Evolutionary conservation across 2,797 vertebrate species (phyloP), one percentile per base, ranked within the genome.

Genomic region (Hippoglossus hippoglossus): DNA sequence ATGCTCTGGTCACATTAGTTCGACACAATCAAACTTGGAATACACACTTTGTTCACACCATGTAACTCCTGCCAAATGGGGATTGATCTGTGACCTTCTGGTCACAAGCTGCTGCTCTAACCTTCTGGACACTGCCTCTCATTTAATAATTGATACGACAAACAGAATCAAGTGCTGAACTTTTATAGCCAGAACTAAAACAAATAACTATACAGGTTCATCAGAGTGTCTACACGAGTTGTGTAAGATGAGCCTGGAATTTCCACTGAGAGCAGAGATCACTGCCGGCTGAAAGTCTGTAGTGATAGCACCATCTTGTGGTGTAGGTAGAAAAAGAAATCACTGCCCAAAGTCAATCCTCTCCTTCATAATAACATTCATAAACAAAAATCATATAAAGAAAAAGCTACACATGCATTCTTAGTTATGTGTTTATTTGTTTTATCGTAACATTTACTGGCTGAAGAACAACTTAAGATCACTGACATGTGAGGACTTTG

Each of bases 281-380:
- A 69, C 6, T 3, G 2, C 10, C 4, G 46, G 11, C 15, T 47
- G 6, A 58, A 51, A 50, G 36, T 7, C 60, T 57, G 13, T 54
- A 50, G 41, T 18, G 56, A 83, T 11, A 75, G 71, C 67, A 25
- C 85, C 89, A 86, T 86, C 91, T 75, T 54, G 86, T 87, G 89
- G 86, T 58, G 24, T 2, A 60, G 15, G 1, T 1, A 4, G 8
- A 39, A 25, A 28, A 24, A 10, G 0, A 12, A 47, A 47, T 24
- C 8, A 34, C 16, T 60, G 11, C 21, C 36, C n/a, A 13, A 52
- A 63, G 59, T 34, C 1, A 49, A 22, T 7, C 41, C 3, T 55
- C 13, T 19, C 34, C 25, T 12, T 70, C 16, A 25, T 49, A 6
- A 6, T 46, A 16, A 46, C 36, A 39, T 7, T 31, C 9, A 53